A percentile compares a stretch with the other conserved stretches of the same genome.
These are phyloP conservation scores for Heterodera filipjevi DNA, from an alignment of 2,888 invertebrate genomes.

Conservation along the genomic window DNA sequence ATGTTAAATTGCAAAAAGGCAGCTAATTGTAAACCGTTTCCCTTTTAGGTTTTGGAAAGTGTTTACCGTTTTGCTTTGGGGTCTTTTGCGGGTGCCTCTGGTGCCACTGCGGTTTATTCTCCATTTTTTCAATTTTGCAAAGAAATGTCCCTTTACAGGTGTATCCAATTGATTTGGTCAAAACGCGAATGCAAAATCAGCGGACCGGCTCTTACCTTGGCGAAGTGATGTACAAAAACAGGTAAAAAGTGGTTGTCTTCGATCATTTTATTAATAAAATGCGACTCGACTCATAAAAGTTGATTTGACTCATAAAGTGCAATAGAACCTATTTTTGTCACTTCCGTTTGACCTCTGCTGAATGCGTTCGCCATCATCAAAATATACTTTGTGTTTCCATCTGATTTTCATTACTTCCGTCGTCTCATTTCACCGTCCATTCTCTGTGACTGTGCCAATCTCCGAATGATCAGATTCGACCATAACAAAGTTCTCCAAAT, in stretches of 20 bases:
- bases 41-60: slow-evolving; percentile 41
- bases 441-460: too few relatives aligned
- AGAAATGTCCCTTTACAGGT: not conserved
- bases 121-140: not conserved
- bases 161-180: slow-evolving; percentile 94
- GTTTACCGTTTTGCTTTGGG: slow-evolving; percentile 73
- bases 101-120: slow-evolving; percentile 84
- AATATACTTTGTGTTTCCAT: too few relatives aligned
- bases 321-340: too few relatives aligned
- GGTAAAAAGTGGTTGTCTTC: not conserved
- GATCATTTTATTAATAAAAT: not conserved
- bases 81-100: slow-evolving; percentile 76
- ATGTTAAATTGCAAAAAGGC: too few relatives aligned
- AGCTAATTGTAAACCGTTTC: slow-evolving; percentile 71
- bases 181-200: slow-evolving; percentile 98
- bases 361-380: too few relatives aligned
- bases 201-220: slow-evolving; percentile 91
- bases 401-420: too few relatives aligned
- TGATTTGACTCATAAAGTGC: too few relatives aligned
- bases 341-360: too few relatives aligned
- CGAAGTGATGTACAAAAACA: slow-evolving; percentile 78
- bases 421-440: too few relatives aligned
- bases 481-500: too few relatives aligned
- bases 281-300: not conserved
- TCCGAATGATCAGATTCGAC: too few relatives aligned